A percentile compares a stretch with the other conserved stretches of the same genome.
These are phyloP conservation scores for Battus philenor DNA, from an alignment of 1,140 invertebrate genomes.

Conservation along the genomic window DNA sequence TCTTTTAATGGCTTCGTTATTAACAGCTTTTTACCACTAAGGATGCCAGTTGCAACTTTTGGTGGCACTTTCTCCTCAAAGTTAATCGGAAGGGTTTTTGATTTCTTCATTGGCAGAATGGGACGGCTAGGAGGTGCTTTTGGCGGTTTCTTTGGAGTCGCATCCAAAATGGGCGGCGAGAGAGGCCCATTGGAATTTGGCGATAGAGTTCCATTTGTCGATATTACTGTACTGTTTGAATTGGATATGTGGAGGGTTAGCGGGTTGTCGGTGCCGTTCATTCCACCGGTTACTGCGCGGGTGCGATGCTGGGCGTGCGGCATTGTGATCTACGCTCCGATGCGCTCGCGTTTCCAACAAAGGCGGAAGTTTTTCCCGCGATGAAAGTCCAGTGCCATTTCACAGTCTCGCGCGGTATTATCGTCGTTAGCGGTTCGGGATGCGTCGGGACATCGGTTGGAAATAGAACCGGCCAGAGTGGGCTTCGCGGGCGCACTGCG, in stretches of 20 bases:
- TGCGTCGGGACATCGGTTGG: slow-evolving; percentile 60
- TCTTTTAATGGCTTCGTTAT: slow-evolving; percentile 69
- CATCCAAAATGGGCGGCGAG: slow-evolving; percentile 56
- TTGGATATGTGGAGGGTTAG: slow-evolving; percentile 54
- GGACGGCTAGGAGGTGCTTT: slow-evolving; percentile 46
- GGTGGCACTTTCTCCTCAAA: slow-evolving; percentile 58
- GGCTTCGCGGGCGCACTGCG: slow-evolving; percentile 59
- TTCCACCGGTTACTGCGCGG: slow-evolving; percentile 24
- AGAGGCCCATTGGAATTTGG: slow-evolving; percentile 48
- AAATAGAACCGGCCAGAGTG: slow-evolving; percentile 70
- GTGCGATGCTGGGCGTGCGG: slow-evolving; percentile 34
- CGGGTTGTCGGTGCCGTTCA: slow-evolving; percentile 21
- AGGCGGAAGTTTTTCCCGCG: slow-evolving; percentile 54
- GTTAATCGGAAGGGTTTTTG: slow-evolving; percentile 66
- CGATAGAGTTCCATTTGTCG: slow-evolving; percentile 39
- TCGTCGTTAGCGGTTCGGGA: slow-evolving; percentile 49
- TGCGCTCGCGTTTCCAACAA: slow-evolving; percentile 55
- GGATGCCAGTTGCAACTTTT: slow-evolving; percentile 38
- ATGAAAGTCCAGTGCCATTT: slow-evolving; percentile 68
- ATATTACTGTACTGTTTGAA: slow-evolving; percentile 29
- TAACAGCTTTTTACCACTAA: slow-evolving; percentile 59
- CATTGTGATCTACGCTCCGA: slow-evolving; percentile 38
- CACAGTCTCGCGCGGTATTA: slow-evolving; percentile 53
- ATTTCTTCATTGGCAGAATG: slow-evolving; percentile 66
- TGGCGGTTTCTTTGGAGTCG: slow-evolving; percentile 59